Base-by-base conservation (phyloP, 2,113 vertebrate genomes). In the Chloropsis hardwickii region DNA sequence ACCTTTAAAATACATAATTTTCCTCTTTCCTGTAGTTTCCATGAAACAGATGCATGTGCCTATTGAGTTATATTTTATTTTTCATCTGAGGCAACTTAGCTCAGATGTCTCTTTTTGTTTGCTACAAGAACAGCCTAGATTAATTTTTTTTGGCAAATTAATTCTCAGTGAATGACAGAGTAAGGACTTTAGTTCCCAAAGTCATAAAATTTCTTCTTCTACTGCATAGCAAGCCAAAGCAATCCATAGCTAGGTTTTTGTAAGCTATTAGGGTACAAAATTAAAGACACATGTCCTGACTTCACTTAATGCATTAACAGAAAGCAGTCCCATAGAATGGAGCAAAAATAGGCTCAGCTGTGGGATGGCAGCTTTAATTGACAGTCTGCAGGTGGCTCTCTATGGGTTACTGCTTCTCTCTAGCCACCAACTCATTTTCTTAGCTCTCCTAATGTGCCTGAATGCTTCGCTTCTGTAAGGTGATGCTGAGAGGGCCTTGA, bases 31-130 rank as follows among this genome's bases (percentile, higher is more conserved):
- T 72, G 45, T 48, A 77, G 60, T 86, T 95, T 92, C 81, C 70
- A 74, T 56, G n/a, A 94, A 95, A 81, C 85, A 95, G 89, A 90
- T 90, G 81, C 61, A 82, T 33, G 15, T 80, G 44, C 82, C 74
- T 88, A 87, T 86, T 82, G 92, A 92, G 77, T 65, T 82, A 50
- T 61, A 79, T 90, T 94, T 96, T 92, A 91, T 1, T 1, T 88
- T 92, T 96, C 89, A 86, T 53, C 66, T 56, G 82, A 85, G 89
- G 15, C 37, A 90, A 77, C 35, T 90, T 81, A 94, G 22, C 64
- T 42, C 24, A 88, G 65, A 53, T 29, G 25, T 51, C 69, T 60
- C 62, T 90, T 86, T 70, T 60, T 85, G 42, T 74, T 90, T 77
- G 31, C 65, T 77, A 42, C 50, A 40, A 81, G 73, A 87, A 60